These are phyloP conservation scores for Caenorhabditis sulstoni DNA, from an alignment of 2,888 invertebrate species.

Conservation along the genomic window DNA sequence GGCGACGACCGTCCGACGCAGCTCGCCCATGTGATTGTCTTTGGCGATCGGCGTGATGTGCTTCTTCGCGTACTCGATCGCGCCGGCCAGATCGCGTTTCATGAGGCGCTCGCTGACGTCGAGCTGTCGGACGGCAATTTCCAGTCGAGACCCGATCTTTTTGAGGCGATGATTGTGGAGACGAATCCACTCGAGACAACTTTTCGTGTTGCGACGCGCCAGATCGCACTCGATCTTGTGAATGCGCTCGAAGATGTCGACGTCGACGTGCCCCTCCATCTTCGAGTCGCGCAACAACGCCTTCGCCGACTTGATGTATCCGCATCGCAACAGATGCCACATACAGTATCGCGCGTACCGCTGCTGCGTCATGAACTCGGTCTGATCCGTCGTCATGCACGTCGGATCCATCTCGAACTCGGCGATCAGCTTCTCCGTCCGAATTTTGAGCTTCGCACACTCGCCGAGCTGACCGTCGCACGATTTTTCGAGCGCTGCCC, in stretches of 20 bases:
- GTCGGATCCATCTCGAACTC: background rate
- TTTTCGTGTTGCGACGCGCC: conserved; percentile 55
- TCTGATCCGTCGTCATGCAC: background rate
- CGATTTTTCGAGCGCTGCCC: conserved; percentile 1
- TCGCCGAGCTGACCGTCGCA: conserved; percentile 22
- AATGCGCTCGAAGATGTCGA: conserved; percentile 67
- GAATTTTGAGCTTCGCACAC: conserved; percentile 17
- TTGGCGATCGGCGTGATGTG: conserved; percentile 84
- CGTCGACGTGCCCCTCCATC: conserved; percentile 59
- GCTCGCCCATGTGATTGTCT: conserved; percentile 81
- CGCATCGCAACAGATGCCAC: conserved; percentile 90
- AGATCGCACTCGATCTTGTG: conserved; percentile 62
- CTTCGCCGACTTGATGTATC: conserved; percentile 95
- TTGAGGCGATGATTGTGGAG: conserved; percentile 82
- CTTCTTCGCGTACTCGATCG: conserved; percentile 93
- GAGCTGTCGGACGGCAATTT: conserved; percentile 89
- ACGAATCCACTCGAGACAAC: conserved; percentile 81
- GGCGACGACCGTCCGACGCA: conserved; percentile 8
- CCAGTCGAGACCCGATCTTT: conserved; percentile 87
- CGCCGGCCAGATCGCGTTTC: conserved; percentile 89
- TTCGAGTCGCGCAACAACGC: conserved; percentile 86
- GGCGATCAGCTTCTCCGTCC: conserved; percentile 23
- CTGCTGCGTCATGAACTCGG: conserved; percentile 2
- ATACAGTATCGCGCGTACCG: conserved; percentile 88
- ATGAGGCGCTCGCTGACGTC: conserved; percentile 89